Evolutionary conservation across 1,140 invertebrate genomes (phyloP), one percentile per base, ranked within the genome.

Genomic region (Nasonia vitripennis): DNA sequence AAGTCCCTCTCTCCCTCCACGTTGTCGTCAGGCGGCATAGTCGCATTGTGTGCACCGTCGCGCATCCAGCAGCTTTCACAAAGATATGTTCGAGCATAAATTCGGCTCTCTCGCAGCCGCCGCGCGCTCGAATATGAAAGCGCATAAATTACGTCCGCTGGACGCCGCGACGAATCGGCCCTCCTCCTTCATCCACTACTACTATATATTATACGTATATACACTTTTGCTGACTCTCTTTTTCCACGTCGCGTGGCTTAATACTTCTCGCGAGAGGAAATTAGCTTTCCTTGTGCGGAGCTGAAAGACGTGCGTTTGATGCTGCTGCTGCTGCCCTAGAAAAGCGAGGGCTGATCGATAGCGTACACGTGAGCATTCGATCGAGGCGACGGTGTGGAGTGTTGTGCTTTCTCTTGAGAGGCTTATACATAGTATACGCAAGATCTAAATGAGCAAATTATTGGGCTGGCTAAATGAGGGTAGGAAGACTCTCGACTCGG

Each of bases 151-250:
- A 91, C 81, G 74, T 81, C 81, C 71, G 86, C 70, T 71, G 51
- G 81, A n/a, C 74, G 86, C 73, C 71, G 84, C 82, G 89, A 90
- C 89, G 90, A 90, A 91, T 91, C 88, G 86, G 87, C 87, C 87
- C 55, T 62, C 55, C 20, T 62, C 55, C 48, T 14, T 17, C 48
- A 14, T 14, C 14, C 34, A 37, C 34, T 37, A 7, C 82, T 27
- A 27, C 27, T 27, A 27, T 27, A 27, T 27, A 27, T 89, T 89
- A 91, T 87, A 37, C 34, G 34, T 5, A 37, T 37, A 91, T 88
- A 89, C 27, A 27, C 88, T 91, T 91, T 90, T 89, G 90, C 91
- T 91, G 91, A 91, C 90, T 91, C 88, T 68, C 48, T 70, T 78
- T 83, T 77, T 70, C 14, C 70, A 14, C 51, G 62, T 14, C 27